These are phyloP conservation scores for Myzus persicae DNA, from an alignment of 1,140 invertebrate species.

Conservation along the genomic window DNA sequence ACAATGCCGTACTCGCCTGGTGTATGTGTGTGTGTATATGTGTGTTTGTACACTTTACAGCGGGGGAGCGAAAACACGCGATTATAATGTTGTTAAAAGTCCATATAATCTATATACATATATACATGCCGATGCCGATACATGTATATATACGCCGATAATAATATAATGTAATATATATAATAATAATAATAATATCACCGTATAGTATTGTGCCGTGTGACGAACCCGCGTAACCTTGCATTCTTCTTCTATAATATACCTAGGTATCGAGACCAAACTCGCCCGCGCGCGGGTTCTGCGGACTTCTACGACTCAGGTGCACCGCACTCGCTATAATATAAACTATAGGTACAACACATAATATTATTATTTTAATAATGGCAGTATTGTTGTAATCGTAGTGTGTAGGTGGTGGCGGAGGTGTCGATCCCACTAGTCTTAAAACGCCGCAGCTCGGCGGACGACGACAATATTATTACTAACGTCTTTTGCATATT, in stretches of 20 bases:
- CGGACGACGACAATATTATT: not conserved
- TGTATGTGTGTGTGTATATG: not conserved
- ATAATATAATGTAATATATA: not conserved
- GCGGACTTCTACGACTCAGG: not conserved
- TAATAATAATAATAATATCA: constrained; percentile 13
- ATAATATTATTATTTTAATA: not conserved
- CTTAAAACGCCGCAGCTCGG: not conserved
- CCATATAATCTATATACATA: constrained; percentile 13
- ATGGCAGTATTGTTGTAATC: not conserved
- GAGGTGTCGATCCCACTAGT: not conserved
- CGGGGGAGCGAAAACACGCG: constrained; percentile 43
- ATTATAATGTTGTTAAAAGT: constrained; percentile 51
- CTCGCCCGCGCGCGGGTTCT: not conserved
- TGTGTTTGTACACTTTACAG: not conserved
- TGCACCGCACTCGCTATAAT: not conserved
- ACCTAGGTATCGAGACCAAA: not conserved
- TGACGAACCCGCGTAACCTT: constrained; percentile 45
- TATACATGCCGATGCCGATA: too few relatives aligned
- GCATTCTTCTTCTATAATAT: constrained; percentile 31
- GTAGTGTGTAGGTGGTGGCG: not conserved
- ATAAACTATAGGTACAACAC: not conserved
- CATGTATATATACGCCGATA: not conserved
- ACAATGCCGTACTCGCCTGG: not conserved
- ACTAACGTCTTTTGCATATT: not conserved
- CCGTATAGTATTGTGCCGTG: not conserved